phyloP scores from a whole-genome alignment of 2,888 invertebrate species.

The Eilema caniola region DNA sequence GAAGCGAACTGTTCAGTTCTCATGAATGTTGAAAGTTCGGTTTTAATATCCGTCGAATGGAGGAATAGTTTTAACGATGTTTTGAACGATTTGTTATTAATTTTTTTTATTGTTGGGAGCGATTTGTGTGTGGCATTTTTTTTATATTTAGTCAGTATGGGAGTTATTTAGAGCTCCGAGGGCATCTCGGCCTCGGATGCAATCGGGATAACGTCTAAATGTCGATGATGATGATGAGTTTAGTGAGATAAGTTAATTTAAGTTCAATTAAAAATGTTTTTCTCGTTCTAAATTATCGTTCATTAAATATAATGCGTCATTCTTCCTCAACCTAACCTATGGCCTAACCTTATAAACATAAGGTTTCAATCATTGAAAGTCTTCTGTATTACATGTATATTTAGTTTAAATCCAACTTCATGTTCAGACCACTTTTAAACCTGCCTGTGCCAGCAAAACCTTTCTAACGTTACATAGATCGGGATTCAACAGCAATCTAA shows the following conservation, averaged over 20 bases:
- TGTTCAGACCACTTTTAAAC: no score
- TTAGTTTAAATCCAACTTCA: background rate
- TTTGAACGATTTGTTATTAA: background rate
- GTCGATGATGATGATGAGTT: no score
- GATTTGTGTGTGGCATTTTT: no score
- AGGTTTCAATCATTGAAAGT: background rate
- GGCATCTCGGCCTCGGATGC: no score
- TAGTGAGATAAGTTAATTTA: no score
- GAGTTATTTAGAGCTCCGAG: no score
- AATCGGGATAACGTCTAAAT: no score
- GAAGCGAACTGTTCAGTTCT: slow-evolving; percentile 2
- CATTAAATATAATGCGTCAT: background rate
- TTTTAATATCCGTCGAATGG: slow-evolving; percentile 18
- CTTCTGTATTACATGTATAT: background rate
- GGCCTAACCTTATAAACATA: no score
- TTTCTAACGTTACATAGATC: background rate
- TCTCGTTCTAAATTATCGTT: background rate
- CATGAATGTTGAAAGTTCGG: slow-evolving; percentile 11
- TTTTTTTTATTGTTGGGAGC: background rate
- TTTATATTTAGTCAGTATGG: no score
- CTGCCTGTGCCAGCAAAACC: background rate
- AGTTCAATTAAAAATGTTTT: background rate
- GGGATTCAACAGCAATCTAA: background rate
- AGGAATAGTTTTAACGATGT: slow-evolving; percentile 2
- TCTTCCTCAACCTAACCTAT: background rate